Evolutionary conservation across 2,113 vertebrate species (phyloP).

Genomic region (Rallus limicola): DNA sequence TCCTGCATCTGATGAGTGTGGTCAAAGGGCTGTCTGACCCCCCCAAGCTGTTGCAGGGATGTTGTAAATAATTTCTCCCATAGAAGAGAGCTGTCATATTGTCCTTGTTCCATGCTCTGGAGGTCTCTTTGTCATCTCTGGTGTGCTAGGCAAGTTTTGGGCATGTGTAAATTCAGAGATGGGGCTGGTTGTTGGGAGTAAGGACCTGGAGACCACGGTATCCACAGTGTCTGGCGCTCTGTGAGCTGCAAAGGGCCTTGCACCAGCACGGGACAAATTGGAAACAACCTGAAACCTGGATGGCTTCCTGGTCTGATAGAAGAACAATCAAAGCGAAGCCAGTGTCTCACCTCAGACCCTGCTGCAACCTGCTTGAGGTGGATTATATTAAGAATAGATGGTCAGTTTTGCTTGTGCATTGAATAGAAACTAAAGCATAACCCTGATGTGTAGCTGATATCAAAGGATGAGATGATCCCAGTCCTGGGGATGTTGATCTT

Average conservation of each 20-base stretch:
- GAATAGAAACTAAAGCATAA: background rate
- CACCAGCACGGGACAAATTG: rapidly evolving
- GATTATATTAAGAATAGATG: background rate
- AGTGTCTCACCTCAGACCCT: background rate
- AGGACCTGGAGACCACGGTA: background rate
- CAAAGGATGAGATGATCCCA: background rate
- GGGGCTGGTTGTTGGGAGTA: background rate
- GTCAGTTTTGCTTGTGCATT: background rate
- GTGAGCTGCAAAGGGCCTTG: background rate
- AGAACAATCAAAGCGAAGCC: background rate
- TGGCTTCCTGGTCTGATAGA: background rate
- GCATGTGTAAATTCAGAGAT: background rate
- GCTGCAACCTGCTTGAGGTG: background rate
- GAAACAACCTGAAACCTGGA: background rate
- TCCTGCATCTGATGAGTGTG: rapidly evolving
- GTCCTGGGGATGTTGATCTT: background rate
- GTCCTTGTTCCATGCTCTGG: background rate
- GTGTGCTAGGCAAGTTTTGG: background rate
- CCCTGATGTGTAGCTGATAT: background rate
- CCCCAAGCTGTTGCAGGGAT: background rate
- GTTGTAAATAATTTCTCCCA: background rate
- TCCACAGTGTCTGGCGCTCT: background rate
- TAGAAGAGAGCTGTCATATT: background rate
- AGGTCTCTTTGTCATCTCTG: background rate
- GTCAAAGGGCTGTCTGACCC: background rate